A percentile compares a stretch with the other conserved stretches of the same genome.
These are phyloP conservation scores for Acleris literana DNA, from an alignment of 2,888 invertebrate species.

Conservation along the genomic window DNA sequence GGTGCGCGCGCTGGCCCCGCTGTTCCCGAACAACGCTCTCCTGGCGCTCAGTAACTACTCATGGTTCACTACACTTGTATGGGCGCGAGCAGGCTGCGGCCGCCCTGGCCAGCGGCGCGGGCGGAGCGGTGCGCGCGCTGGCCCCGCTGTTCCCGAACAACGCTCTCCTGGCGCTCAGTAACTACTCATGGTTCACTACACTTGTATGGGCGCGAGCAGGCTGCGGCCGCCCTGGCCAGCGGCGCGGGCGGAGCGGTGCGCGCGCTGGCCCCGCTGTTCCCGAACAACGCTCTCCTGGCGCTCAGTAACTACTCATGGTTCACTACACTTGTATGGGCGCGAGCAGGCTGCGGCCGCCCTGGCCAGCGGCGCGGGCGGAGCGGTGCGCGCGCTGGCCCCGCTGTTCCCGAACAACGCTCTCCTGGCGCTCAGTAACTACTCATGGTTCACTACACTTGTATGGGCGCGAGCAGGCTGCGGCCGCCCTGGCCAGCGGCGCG, in stretches of 20 bases:
- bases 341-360: constrained; percentile 49
- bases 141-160: constrained; percentile 18
- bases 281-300: constrained; percentile 24
- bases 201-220: constrained; percentile 42
- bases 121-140: constrained; percentile 47
- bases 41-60: constrained; percentile 24
- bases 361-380: constrained; percentile 40
- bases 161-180: constrained; percentile 22
- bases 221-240: constrained; percentile 46
- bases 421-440: constrained; percentile 24
- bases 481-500: constrained; percentile 46
- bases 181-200: not conserved
- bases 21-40: constrained; percentile 21
- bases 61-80: constrained; percentile 7
- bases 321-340: constrained; percentile 30
- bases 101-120: constrained; percentile 45
- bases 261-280: constrained; percentile 41
- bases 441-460: not conserved
- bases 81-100: constrained; percentile 44
- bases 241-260: constrained; percentile 43
- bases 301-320: constrained; percentile 9
- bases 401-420: constrained; percentile 20
- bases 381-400: constrained; percentile 45
- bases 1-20: constrained; percentile 44
- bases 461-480: constrained; percentile 44